Conservation (phyloP, 1,140 invertebrate species). For the Neodiprion lecontei region DNA sequence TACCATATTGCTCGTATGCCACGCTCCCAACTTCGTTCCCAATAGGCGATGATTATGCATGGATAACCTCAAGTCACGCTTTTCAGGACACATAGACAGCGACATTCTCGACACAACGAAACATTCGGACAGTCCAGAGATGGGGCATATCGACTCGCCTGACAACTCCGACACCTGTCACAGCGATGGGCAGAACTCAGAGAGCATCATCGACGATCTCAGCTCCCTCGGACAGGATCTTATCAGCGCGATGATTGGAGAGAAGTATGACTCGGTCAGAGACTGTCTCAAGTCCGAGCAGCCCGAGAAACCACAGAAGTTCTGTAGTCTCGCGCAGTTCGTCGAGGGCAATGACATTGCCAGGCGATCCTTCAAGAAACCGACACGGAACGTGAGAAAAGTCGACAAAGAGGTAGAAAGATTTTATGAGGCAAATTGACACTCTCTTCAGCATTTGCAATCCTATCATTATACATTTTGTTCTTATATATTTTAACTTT, state of each 20-base stretch:
- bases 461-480: too few relatives aligned
- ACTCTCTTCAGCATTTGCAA: not conserved
- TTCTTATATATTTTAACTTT: too few relatives aligned
- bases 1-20: slow-evolving; percentile 9
- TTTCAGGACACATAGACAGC: slow-evolving; percentile 53
- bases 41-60: not conserved
- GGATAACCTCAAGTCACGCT: slow-evolving; percentile 44
- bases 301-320: slow-evolving; percentile 64
- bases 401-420: slow-evolving; percentile 29
- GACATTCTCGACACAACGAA: slow-evolving; percentile 56
- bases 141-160: slow-evolving; percentile 81
- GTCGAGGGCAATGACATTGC: slow-evolving; percentile 83
- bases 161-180: slow-evolving; percentile 76
- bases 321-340: slow-evolving; percentile 78
- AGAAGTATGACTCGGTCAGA: slow-evolving; percentile 59
- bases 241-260: slow-evolving; percentile 66
- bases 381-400: slow-evolving; percentile 29
- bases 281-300: slow-evolving; percentile 50
- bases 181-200: slow-evolving; percentile 74
- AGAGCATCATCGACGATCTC: slow-evolving; percentile 78
- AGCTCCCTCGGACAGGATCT: slow-evolving; percentile 75
- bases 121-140: slow-evolving; percentile 56
- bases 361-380: slow-evolving; percentile 73
- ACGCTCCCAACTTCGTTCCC: slow-evolving; percentile 19
- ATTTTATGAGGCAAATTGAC: slow-evolving; percentile 6